Base-by-base conservation (phyloP, 2,888 invertebrate species). In the Polydrusus cervinus region DNA sequence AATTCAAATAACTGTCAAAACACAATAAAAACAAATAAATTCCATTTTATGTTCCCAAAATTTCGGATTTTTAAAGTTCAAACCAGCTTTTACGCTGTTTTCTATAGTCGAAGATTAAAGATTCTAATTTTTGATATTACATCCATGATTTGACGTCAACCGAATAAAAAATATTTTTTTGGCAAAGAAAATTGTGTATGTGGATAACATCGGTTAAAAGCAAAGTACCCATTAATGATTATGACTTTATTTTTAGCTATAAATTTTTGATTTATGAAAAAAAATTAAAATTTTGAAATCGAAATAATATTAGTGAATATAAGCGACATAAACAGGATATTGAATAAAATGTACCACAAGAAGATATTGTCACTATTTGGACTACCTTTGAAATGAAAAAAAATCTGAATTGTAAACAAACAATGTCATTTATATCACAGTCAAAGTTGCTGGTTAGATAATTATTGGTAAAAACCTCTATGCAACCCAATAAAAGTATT, bases 101-200 rank as follows among this genome's bases (percentile, higher is more conserved):
- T 49, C 49, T 9, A n/a, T n/a, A 18, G 9, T 18, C 49, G 16
- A 49, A 16, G 49, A 18, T 49, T 3, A 18, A 49, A 49, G 14
- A 49, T 49, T 18, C 49, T 16, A 49, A 3, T 18, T 49, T 18
- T 49, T 49, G 6, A 13, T 14, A 16, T 49, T 47, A 47, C 6
- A 10, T 13, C 14, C 13, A 11, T 40, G 1, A 16, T 49, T 6
- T 49, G 49, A 49, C 49, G 49, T 49, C 16, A 16, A 16, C 13
- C 13, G 1, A 43, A 43, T 43, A 49, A 49, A 49, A 49, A 49
- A 49, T 16, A 49, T 16, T 16, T 49, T 49, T 49, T 49, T 49
- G 49, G 16, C 49, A 49, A 49, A 49, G 18, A 49, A 49, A 3
- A 2, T 16, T n/a, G n/a, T 49, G 14, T n/a, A 18, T 49, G 14